These are phyloP conservation scores for Sitta europaea DNA, from an alignment of 2,113 vertebrate genomes.

Conservation along the genomic window DNA sequence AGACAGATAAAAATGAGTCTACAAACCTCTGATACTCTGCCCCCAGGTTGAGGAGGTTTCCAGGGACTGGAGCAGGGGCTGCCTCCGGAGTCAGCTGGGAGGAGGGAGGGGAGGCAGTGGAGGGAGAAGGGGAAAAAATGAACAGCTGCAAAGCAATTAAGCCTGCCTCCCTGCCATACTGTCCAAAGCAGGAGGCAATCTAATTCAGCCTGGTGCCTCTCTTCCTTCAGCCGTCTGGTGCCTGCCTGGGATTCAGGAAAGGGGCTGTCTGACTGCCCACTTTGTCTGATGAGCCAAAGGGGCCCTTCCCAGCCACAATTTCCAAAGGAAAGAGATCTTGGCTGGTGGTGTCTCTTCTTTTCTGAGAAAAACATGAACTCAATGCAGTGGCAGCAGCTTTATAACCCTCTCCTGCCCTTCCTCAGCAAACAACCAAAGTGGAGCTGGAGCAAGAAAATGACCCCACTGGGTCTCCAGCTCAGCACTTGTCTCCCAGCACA, in stretches of 20 bases:
- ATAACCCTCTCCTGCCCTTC: conserved; percentile 55
- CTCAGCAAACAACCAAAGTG: conserved; percentile 44
- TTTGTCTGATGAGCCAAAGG: conserved; percentile 53
- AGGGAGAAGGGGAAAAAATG: conserved; percentile 27
- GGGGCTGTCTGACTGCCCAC: conserved; percentile 64
- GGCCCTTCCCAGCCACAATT: conserved; percentile 59
- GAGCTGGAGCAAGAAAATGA: conserved; percentile 26
- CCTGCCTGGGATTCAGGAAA: conserved; percentile 68
- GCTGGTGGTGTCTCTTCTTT: conserved; percentile 39
- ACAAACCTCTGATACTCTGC: neutral
- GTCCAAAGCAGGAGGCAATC: conserved; percentile 59
- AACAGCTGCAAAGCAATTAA: conserved; percentile 66
- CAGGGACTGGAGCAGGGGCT: neutral
- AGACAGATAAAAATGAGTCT: neutral
- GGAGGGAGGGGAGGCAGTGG: neutral
- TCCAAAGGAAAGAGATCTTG: conserved; percentile 65
- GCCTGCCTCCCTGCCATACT: conserved; percentile 36
- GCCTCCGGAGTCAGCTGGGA: neutral
- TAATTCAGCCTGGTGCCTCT: conserved; percentile 72
- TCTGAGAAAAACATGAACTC: conserved; percentile 37
- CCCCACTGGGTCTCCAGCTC: neutral
- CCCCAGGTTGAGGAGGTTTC: neutral
- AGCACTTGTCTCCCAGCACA: conserved; percentile 28
- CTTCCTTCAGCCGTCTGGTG: conserved; percentile 71
- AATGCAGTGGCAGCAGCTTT: conserved; percentile 34